Evolutionary conservation across 2,888 invertebrate genomes (phyloP).

Genomic region (Dolichopus griseipennis): DNA sequence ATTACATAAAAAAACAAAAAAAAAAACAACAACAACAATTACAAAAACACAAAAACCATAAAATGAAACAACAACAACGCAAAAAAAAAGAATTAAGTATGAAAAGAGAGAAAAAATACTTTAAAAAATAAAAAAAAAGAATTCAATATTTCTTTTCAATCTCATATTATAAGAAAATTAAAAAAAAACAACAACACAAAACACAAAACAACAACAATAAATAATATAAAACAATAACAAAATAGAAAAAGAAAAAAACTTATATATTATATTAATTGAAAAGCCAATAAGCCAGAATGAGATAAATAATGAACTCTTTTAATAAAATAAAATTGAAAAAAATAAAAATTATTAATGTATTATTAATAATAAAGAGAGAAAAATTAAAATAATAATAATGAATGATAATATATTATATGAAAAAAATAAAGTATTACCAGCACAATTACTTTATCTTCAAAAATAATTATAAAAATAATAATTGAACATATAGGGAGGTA

Average conservation of each 20-base stretch:
- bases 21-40: neutral
- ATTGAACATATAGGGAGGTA: no score
- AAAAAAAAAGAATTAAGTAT: neutral
- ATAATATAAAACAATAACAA: no score
- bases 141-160: neutral
- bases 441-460: neutral
- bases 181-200: neutral
- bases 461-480: neutral
- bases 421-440: neutral
- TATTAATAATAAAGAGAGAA: neutral
- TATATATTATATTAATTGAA: neutral
- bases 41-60: neutral
- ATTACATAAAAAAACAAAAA: neutral
- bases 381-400: neutral
- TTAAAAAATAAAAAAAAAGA: neutral
- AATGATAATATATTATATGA: neutral
- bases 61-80: neutral
- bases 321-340: neutral
- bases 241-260: neutral
- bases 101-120: neutral
- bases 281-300: conserved; percentile 6
- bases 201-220: no score
- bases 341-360: neutral
- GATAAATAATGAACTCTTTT: conserved; percentile 1
- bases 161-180: neutral